These are phyloP conservation scores for Diabrotica undecimpunctata DNA, from an alignment of 1,140 invertebrate species.

Conservation along the genomic window DNA sequence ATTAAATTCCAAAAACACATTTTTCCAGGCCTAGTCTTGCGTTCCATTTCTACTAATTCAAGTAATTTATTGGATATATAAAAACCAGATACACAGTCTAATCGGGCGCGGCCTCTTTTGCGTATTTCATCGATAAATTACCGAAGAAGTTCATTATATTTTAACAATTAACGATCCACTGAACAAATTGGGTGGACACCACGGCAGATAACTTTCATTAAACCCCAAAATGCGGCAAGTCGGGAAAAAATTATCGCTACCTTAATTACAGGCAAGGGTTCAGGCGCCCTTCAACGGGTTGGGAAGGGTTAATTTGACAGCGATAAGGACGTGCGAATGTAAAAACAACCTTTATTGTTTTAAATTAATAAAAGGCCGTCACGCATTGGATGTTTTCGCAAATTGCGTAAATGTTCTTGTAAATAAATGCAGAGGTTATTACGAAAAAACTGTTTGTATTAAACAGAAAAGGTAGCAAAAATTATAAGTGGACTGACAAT, in stretches of 20 bases:
- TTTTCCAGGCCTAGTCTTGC: not conserved
- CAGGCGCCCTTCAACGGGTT: not conserved
- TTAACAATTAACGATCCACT: not conserved
- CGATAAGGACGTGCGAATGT: not conserved
- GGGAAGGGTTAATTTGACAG: not conserved
- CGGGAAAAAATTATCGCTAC: not conserved
- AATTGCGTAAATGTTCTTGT: too few species aligned
- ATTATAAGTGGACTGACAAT: too few species aligned
- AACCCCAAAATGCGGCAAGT: not conserved
- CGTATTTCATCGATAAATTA: not conserved
- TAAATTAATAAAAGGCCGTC: not conserved
- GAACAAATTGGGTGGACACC: not conserved
- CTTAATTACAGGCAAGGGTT: not conserved
- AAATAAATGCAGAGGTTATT: too few species aligned
- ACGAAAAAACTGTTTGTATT: too few species aligned
- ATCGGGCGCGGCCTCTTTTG: too few species aligned
- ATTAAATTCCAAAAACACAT: not conserved
- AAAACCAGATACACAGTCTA: too few species aligned
- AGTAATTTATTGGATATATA: too few species aligned
- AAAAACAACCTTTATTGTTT: not conserved
- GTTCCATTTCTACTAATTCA: too few species aligned
- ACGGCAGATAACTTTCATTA: not conserved
- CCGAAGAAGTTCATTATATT: not conserved
- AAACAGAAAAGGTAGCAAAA: too few species aligned
- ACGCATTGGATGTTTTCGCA: too few species aligned